These are phyloP conservation scores for Zaprionus obscuricornis DNA, from an alignment of 2,888 invertebrate genomes.

Conservation along the genomic window DNA sequence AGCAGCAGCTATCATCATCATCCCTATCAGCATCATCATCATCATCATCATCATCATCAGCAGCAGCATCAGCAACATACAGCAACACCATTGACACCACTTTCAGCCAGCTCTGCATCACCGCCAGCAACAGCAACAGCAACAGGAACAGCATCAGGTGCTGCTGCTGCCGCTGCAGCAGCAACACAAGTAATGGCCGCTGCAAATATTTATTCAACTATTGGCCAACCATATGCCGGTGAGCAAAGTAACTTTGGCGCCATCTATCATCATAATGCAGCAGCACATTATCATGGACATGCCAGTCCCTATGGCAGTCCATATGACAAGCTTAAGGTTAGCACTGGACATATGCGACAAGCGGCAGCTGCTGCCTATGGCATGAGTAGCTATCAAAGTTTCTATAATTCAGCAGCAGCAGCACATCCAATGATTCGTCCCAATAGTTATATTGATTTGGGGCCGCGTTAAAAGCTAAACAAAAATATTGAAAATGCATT, in stretches of 20 bases:
- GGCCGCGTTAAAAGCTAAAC: slow-evolving; percentile 82
- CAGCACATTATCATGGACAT: slow-evolving; percentile 70
- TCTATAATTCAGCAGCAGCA: slow-evolving; percentile 75
- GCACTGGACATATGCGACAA: slow-evolving; percentile 60
- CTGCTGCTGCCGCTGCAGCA: slow-evolving; percentile 39
- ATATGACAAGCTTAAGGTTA: slow-evolving; percentile 83
- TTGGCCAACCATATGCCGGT: slow-evolving; percentile 81
- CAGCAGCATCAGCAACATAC: slow-evolving; percentile 23
- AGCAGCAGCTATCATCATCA: slow-evolving; percentile 49
- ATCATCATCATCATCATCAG: slow-evolving; percentile 22
- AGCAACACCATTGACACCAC: slow-evolving; percentile 59
- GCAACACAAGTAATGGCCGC: slow-evolving; percentile 74
- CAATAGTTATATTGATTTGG: slow-evolving; percentile 82
- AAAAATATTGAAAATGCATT: too few species aligned
- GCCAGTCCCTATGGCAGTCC: slow-evolving; percentile 81
- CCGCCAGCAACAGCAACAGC: slow-evolving; percentile 48
- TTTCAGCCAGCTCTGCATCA: slow-evolving; percentile 62
- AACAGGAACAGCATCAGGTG: slow-evolving; percentile 1
- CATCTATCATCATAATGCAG: slow-evolving; percentile 83
- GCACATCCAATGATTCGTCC: slow-evolving; percentile 82
- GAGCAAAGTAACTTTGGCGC: slow-evolving; percentile 83
- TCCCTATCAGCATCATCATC: slow-evolving; percentile 44
- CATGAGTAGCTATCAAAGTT: slow-evolving; percentile 82
- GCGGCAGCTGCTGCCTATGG: slow-evolving; percentile 76
- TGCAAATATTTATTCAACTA: slow-evolving; percentile 79